Percentiles rank a stretch among this genome's conserved stretches.
Evolutionary conservation across 2,113 vertebrate genomes (phyloP).

Genomic region (Tachycineta bicolor): DNA sequence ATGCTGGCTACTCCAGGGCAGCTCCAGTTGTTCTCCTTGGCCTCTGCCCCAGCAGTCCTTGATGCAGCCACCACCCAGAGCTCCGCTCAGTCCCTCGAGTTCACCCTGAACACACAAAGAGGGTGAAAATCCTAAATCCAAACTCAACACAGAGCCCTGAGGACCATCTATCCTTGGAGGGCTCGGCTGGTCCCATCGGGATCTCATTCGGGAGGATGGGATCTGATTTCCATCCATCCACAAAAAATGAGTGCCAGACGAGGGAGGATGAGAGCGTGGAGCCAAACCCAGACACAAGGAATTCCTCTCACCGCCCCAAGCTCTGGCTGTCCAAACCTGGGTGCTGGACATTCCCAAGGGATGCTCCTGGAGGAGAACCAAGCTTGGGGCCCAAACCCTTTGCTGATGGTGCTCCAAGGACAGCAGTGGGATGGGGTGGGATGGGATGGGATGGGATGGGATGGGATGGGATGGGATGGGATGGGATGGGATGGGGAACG

Average conservation of each 20-base stretch:
- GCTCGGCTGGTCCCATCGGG: neutral
- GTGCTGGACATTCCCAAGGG: neutral
- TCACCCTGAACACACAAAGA: fast-evolving
- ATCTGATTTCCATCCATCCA: neutral
- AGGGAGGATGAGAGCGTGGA: neutral
- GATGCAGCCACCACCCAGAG: neutral
- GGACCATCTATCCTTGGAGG: neutral
- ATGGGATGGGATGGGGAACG: neutral
- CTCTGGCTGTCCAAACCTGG: neutral
- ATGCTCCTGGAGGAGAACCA: neutral
- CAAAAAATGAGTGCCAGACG: fast-evolving
- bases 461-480: too few relatives aligned
- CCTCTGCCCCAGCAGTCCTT: neutral
- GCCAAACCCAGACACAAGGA: neutral
- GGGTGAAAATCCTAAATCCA: neutral
- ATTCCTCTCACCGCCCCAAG: neutral
- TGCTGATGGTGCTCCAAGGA: neutral
- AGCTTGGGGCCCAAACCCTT: neutral
- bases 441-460: too few relatives aligned
- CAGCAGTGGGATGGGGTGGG: neutral
- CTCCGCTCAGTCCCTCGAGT: neutral
- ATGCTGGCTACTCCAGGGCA: neutral
- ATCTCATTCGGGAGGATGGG: neutral
- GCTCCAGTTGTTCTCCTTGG: neutral
- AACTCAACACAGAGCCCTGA: neutral